Conservation (phyloP, 2,113 vertebrate genomes). For the Diphyllodes magnificus region DNA sequence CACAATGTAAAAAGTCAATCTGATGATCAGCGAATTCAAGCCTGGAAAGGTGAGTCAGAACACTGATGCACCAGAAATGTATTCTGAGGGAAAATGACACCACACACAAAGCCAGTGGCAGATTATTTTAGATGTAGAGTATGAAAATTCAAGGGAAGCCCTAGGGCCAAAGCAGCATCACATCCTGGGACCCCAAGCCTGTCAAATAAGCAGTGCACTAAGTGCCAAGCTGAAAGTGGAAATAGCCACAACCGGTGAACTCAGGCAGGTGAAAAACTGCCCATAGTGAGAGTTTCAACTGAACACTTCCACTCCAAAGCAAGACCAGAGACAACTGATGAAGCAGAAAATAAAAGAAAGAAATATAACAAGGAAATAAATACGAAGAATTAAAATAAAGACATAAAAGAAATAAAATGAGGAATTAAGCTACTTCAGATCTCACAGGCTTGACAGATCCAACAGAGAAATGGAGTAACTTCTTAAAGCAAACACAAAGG, state of each 20-base stretch:
- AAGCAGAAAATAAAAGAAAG: background rate
- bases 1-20: background rate
- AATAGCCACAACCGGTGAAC: background rate
- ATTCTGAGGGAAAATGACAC: background rate
- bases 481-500: background rate
- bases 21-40: background rate
- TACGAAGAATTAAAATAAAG: background rate
- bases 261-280: background rate
- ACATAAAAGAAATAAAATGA: background rate
- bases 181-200: background rate
- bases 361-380: background rate
- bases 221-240: background rate
- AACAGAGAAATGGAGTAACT: background rate
- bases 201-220: background rate
- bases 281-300: background rate
- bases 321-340: background rate
- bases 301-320: background rate
- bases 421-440: background rate
- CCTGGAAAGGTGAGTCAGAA: background rate
- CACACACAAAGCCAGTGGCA: background rate
- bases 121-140: background rate
- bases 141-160: background rate
- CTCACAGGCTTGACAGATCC: background rate
- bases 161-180: background rate
- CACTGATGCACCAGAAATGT: background rate